phyloP scores from a whole-genome alignment of 2,888 invertebrate genomes.

The Flexamia atlantica region DNA sequence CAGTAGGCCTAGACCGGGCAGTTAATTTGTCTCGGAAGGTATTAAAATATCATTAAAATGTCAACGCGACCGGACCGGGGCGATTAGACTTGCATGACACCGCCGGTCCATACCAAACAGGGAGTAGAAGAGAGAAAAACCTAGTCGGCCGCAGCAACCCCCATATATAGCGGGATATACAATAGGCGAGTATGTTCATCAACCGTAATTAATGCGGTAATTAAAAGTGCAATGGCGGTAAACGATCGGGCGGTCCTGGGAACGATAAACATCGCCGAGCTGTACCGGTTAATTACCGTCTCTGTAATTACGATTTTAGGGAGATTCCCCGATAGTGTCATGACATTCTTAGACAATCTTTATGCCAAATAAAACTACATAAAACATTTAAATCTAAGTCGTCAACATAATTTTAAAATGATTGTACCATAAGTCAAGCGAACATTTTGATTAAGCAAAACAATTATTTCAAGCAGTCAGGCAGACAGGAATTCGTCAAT shows the following conservation, averaged over 20 bases:
- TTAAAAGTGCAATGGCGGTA: conserved; percentile 52
- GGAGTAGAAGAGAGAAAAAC: conserved; percentile 29
- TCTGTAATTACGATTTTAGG: conserved; percentile 41
- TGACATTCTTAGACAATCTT: no score
- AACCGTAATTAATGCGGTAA: conserved; percentile 49
- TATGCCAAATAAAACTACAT: no score
- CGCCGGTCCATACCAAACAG: conserved; percentile 26
- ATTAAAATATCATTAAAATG: conserved; percentile 59
- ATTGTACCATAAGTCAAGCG: no score
- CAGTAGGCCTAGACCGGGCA: conserved; percentile 5
- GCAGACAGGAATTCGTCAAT: no score
- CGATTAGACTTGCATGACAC: conserved; percentile 42
- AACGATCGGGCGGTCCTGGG: conserved; percentile 48
- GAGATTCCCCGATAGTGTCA: conserved; percentile 27
- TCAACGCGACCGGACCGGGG: not conserved
- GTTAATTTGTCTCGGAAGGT: conserved; percentile 45
- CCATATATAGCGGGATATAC: conserved; percentile 49
- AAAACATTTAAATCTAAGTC: no score
- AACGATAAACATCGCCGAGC: conserved; percentile 37
- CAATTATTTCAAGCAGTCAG: no score
- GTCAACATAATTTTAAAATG: no score
- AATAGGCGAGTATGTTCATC: conserved; percentile 57
- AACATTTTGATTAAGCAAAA: no score
- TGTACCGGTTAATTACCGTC: not conserved
- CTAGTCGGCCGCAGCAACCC: not conserved